A percentile compares a stretch with the other conserved stretches of the same genome.
phyloP scores from a whole-genome alignment of 2,797 vertebrate genomes.

The Rhabdophis nuchalis region DNA sequence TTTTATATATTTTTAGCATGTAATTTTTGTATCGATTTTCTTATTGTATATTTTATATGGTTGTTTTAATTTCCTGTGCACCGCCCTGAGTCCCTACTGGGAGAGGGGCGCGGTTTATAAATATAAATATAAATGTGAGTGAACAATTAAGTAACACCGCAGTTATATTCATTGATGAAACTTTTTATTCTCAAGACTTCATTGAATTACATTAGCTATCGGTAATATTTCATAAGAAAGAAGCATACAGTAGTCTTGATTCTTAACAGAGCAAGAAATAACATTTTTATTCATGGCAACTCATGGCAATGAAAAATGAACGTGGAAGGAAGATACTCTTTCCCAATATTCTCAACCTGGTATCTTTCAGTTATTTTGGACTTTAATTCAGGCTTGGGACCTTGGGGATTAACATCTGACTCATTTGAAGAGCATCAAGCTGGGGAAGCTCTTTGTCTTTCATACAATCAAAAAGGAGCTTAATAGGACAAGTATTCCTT shows the following conservation, averaged over 20 bases:
- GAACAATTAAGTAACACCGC: neutral
- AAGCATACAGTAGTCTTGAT: neutral
- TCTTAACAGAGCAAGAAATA: neutral
- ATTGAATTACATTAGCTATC: neutral
- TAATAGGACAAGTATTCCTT: neutral
- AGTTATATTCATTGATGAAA: neutral
- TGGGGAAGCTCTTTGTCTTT: neutral
- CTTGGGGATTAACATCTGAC: neutral
- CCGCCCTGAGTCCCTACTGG: too few relatives aligned
- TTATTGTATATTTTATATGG: too few relatives aligned
- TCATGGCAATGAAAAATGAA: neutral
- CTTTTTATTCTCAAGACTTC: neutral
- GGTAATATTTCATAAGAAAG: neutral
- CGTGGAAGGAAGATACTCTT: neutral
- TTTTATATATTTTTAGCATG: too few relatives aligned
- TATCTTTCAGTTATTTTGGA: neutral
- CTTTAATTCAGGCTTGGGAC: neutral
- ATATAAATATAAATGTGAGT: too few relatives aligned
- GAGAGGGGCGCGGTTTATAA: too few relatives aligned
- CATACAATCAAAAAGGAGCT: accelerated
- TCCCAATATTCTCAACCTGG: neutral
- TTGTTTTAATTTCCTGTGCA: too few relatives aligned
- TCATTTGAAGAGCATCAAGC: neutral
- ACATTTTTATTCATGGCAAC: neutral
- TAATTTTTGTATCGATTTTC: too few relatives aligned